Evolutionary conservation across 2,797 vertebrate genomes (phyloP).

Genomic region (Pterois miles): DNA sequence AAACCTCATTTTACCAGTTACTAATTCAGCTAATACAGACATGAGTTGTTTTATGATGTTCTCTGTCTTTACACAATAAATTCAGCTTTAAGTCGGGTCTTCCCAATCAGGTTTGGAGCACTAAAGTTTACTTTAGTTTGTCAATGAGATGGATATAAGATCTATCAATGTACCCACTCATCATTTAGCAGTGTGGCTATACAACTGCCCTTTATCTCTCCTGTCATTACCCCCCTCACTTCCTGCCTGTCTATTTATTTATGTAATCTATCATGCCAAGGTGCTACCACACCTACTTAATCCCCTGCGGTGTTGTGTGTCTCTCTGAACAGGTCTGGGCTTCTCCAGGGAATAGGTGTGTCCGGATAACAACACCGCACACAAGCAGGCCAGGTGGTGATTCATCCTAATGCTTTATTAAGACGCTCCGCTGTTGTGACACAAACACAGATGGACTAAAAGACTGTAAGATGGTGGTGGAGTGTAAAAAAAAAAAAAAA

Average conservation of each 20-base stretch:
- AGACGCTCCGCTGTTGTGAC: constrained; percentile 42
- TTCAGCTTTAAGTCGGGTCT: not conserved
- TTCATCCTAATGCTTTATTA: constrained; percentile 58
- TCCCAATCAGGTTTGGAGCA: not conserved
- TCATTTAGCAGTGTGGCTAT: not conserved
- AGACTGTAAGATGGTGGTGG: not conserved
- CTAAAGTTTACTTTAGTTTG: not conserved
- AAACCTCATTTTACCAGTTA: not conserved
- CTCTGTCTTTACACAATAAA: not conserved
- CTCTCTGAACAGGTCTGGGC: constrained; percentile 68
- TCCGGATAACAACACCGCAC: constrained; percentile 39
- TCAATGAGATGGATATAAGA: not conserved
- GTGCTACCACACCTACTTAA: constrained; percentile 20
- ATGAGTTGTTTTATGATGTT: not conserved
- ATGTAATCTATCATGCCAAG: constrained; percentile 41
- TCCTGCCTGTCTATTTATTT: constrained; percentile 43
- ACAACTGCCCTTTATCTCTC: constrained; percentile 1
- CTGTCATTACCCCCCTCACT: constrained; percentile 28
- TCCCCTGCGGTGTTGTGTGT: constrained; percentile 42
- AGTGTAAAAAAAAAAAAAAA: not conserved
- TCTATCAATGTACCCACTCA: not conserved
- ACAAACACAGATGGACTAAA: constrained; percentile 29
- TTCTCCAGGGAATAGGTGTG: constrained; percentile 64
- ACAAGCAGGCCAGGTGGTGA: constrained; percentile 55
- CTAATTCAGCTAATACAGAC: not conserved